These are phyloP conservation scores for Silurus asotus DNA, from an alignment of 2,113 vertebrate genomes.

Conservation along the genomic window DNA sequence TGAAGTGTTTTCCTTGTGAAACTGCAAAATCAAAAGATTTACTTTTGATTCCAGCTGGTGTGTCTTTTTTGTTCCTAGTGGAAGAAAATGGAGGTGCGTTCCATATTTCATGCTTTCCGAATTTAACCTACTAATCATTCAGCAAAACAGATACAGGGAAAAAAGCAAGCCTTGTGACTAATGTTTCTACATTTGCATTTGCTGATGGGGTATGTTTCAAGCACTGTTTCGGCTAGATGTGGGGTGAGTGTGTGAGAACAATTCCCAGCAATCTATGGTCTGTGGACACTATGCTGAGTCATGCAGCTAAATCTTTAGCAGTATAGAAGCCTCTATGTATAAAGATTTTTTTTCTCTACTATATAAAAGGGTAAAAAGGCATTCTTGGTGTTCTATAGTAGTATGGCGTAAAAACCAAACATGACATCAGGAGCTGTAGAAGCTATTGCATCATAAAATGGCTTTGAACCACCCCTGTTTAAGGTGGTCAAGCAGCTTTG, in stretches of 20 bases:
- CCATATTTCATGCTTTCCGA: constrained; percentile 47
- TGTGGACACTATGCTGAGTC: not conserved
- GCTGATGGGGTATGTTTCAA: too few species aligned
- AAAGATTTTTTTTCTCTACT: too few species aligned
- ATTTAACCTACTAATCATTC: constrained; percentile 55
- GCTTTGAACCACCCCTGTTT: constrained; percentile 16
- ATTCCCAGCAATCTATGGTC: not conserved
- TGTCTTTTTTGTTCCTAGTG: constrained; percentile 36
- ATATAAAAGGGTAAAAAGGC: not conserved
- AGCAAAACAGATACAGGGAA: not conserved
- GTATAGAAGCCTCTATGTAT: not conserved
- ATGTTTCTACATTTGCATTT: too few species aligned
- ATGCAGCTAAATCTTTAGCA: not conserved
- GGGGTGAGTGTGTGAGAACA: not conserved
- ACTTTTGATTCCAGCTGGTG: constrained; percentile 17
- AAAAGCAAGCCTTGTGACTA: too few species aligned
- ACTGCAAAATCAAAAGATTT: constrained; percentile 51
- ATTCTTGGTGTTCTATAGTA: not conserved
- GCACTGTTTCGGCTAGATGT: not conserved
- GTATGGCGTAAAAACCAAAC: not conserved
- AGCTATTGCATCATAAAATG: not conserved
- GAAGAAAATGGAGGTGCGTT: not conserved
- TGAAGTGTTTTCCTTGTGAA: constrained; percentile 44
- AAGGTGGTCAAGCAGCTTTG: not conserved
- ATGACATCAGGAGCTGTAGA: too few species aligned